Evolutionary conservation across 2,113 vertebrate species (phyloP), one percentile per base, ranked within the genome.

Genomic region (Rafetus swinhoei): DNA sequence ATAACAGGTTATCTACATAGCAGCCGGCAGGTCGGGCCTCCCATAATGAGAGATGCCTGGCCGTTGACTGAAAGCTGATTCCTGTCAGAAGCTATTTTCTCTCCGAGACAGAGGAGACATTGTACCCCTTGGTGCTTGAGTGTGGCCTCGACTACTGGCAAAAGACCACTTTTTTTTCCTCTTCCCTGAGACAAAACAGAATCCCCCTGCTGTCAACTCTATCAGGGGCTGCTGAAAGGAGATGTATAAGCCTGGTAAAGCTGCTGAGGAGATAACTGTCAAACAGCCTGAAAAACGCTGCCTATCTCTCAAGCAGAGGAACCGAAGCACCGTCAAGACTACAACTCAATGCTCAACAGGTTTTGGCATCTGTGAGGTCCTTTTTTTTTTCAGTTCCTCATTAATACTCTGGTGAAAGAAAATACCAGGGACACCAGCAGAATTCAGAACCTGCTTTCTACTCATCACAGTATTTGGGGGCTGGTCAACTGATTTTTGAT

Each of bases 41-140:
- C 95, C 94, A 98, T 95, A 92, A 97, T 90, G 97, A 97, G 97
- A 96, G 96, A 93, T 92, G 97, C 95, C 95, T 93, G 96, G 95
- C 93, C 95, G 97, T 97, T 97, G 97, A 97, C 98, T 98, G 98
- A 98, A 98, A 98, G 98, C 97, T 95, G 97, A 98, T 98, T 98
- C 98, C 98, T 98, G 96, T 98, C 98, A 98, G 97, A 93, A 97
- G 97, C 95, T 97, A 97, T 97, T 98, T 98, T 98, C 98, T 97
- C 95, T 90, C 87, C 0, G 57, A 98, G 97, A 99, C 98, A 98
- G 97, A 98, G 94, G 96, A 90, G 86, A 98, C 97, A 97, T 98
- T 98, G 98, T 98, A 95, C 96, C 98, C 98, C 94, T 94, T 85
- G 57, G 93, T 98, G 97, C 97, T 98, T 27, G 56, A 98, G 97